Evolutionary conservation across 2,888 invertebrate genomes (phyloP), one percentile per base, ranked within the genome.

Genomic region (Trachelus iudaicus): DNA sequence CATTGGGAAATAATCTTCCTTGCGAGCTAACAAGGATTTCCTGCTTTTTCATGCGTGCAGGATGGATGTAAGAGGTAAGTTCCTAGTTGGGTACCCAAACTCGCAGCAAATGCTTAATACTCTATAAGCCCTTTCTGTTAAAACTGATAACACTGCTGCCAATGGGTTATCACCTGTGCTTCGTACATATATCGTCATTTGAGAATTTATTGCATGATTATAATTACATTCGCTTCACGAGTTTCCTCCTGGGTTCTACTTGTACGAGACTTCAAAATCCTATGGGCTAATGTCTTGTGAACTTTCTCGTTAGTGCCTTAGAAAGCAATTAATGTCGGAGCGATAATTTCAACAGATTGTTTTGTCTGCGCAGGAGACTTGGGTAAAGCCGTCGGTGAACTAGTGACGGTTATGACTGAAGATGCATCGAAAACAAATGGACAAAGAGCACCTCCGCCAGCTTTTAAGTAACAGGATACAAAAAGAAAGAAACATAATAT

Each of bases 381-480:
- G 84, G 97, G 97, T 79, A 95, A 95, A 92, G 97, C 97, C 79
- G 96, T 98, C 85, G 97, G 97, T 88, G 96, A 96, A 89, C 93
- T 98, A 88, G 98, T 98, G 83, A 96, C 96, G 73, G 97, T 97
- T 76, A 97, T 98, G 94, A 96, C 96, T 73, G 96, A 97, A 89
- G 97, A 97, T 79, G 78, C 87, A 77, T 79, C 86, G 74, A 87
- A 85, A 77, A 85, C 88, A 76, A 91, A 91, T 77, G 90, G 90
- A 69, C 89, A 89, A 80, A 85, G 90, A 81, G 87, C 89, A 34
- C 88, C 90, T 76, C 90, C 90, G 73, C 91, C 91, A 40, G 90
- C 89, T 82, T 91, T 91, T 79, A 91, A 90, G 81, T 86, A 90
- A 87, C 69, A 34, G 73, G 73, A 73, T 30, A 40, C 56, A 69